These are phyloP conservation scores for Eutolmus rufibarbis DNA, from an alignment of 2,888 invertebrate species.

Conservation along the genomic window DNA sequence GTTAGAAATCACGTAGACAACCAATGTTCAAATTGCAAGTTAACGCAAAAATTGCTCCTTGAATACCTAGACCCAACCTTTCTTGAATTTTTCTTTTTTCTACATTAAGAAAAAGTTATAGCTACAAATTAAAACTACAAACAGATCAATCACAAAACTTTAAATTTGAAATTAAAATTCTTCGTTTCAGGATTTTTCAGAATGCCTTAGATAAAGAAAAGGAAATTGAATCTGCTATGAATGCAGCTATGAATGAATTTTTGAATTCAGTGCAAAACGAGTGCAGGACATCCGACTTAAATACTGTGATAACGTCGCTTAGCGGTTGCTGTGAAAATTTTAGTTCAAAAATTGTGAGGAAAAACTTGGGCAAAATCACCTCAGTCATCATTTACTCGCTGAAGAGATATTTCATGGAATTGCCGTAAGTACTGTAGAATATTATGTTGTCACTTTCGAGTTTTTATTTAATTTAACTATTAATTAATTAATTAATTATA, in stretches of 20 bases:
- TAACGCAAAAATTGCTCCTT: too few relatives aligned
- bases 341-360: slow-evolving; percentile 52
- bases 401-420: slow-evolving; percentile 52
- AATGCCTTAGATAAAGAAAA: background rate
- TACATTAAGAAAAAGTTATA: too few relatives aligned
- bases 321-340: slow-evolving; percentile 60
- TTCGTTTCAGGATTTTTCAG: background rate
- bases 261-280: background rate
- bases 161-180: background rate
- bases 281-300: background rate
- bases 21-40: too few relatives aligned
- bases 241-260: background rate
- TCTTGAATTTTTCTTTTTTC: too few relatives aligned
- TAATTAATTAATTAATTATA: too few relatives aligned
- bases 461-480: too few relatives aligned
- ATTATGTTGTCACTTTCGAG: too few relatives aligned
- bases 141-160: too few relatives aligned
- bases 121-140: too few relatives aligned
- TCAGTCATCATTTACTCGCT: slow-evolving; percentile 54
- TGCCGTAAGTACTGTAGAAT: slow-evolving; percentile 51
- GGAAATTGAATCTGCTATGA: background rate
- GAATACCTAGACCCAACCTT: background rate
- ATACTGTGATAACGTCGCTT: slow-evolving; percentile 52
- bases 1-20: too few relatives aligned
- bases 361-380: slow-evolving; percentile 52